Evolutionary conservation across 1,140 invertebrate genomes (phyloP), one percentile per base, ranked within the genome.

Genomic region (Neodiprion fabricii): DNA sequence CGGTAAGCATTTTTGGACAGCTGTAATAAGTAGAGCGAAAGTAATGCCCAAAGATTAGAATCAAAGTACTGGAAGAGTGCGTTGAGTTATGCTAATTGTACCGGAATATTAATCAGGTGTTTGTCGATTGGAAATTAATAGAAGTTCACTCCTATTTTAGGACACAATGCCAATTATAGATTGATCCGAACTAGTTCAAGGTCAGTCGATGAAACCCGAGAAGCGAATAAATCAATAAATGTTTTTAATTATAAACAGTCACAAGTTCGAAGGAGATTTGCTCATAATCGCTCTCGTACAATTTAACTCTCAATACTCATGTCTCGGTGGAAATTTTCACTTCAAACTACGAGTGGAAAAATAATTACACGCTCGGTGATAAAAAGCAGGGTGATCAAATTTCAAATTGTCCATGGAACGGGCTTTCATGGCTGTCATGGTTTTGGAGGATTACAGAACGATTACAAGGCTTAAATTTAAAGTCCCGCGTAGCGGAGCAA

Each of bases 381-480:
- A 40, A 40, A 40, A 40, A 40, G 28, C 28, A 3, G 53, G 53
- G 53, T 61, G n/a, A 61, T 61, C 11, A 61, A 61, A 61, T 61
- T 61, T 17, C 11, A 61, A 61, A 61, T 61, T 61, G 53, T 61
- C 53, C 53, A 61, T 61, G 11, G 53, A 61, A 17, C 11, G n/a
- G 68, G 75, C 77, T 82, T 81, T 80, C 73, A 77, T 80, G 79
- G 73, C 80, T 82, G 85, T 87, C 85, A 88, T 80, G 84, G 84
- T 84, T 87, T 86, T 82, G 86, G 81, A 79, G 86, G 87, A 89
- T 89, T 88, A 88, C 87, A 87, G 85, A 78, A 88, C 86, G 87
- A 88, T 89, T 88, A 88, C 86, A 81, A 85, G 83, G 83, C 86
- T 87, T 86, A 87, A 88, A 85, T 87, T 86, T 82, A 85, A 86